A percentile compares a stretch with the other conserved stretches of the same genome.
phyloP scores from a whole-genome alignment of 2,888 invertebrate genomes.

The Drosophila subsilvestris region DNA sequence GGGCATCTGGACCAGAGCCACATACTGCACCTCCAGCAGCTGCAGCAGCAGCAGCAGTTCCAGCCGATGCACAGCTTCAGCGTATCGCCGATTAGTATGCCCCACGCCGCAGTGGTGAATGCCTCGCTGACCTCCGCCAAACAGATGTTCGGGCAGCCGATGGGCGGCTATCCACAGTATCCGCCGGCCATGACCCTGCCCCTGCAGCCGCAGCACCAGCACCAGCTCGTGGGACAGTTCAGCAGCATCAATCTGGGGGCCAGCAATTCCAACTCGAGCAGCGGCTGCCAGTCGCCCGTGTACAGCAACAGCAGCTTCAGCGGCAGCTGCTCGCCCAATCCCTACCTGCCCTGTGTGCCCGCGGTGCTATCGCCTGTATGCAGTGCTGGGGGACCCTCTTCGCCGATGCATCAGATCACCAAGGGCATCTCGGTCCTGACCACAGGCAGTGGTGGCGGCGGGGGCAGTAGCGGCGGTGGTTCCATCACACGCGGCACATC shows the following conservation, averaged over 20 bases:
- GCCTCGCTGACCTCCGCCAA: constrained; percentile 67
- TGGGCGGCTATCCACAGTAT: constrained; percentile 63
- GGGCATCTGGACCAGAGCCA: constrained; percentile 66
- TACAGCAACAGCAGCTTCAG: constrained; percentile 82
- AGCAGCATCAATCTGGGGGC: constrained; percentile 76
- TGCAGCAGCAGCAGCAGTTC: constrained; percentile 77
- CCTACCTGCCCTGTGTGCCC: constrained; percentile 69
- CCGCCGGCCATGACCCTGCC: constrained; percentile 31
- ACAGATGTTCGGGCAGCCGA: constrained; percentile 71
- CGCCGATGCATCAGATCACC: constrained; percentile 88
- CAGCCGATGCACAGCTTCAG: constrained; percentile 83
- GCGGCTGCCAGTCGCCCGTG: constrained; percentile 86
- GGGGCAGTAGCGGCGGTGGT: constrained; percentile 85
- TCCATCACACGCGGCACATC: constrained; percentile 91
- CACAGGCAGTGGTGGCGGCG: constrained; percentile 86
- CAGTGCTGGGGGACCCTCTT: constrained; percentile 81
- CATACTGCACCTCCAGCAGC: constrained; percentile 44
- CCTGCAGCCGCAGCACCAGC: constrained; percentile 51
- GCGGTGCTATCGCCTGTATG: constrained; percentile 53
- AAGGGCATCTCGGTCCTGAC: constrained; percentile 90
- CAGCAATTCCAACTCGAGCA: constrained; percentile 74
- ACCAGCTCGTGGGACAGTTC: constrained; percentile 75
- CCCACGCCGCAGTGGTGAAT: constrained; percentile 57
- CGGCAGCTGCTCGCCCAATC: constrained; percentile 83
- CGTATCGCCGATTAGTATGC: constrained; percentile 82